These are phyloP conservation scores for Hydrochoerus hydrochaeris DNA, from an alignment of 2,113 vertebrate genomes.

Conservation along the genomic window DNA sequence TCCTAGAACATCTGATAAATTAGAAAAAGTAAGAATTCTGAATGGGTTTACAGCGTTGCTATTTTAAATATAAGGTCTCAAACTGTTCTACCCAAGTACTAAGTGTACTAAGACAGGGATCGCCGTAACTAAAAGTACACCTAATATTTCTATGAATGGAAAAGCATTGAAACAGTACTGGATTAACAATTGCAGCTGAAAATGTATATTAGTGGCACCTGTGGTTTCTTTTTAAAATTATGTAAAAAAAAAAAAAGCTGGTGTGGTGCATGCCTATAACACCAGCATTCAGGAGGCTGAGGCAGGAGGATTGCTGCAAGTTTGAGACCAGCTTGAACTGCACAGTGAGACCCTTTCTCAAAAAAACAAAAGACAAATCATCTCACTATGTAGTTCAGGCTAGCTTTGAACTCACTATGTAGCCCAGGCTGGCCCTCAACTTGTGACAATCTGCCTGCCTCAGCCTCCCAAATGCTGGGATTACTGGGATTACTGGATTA, in stretches of 20 bases:
- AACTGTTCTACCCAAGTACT: constrained; percentile 42
- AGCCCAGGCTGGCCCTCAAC: too few species aligned
- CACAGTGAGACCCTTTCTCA: too few species aligned
- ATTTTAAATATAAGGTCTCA: constrained; percentile 57
- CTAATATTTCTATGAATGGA: constrained; percentile 60
- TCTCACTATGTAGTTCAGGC: too few species aligned
- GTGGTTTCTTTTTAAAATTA: constrained; percentile 16
- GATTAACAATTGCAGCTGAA: constrained; percentile 11
- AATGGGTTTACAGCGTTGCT: constrained; percentile 9
- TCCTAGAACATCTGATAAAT: background rate
- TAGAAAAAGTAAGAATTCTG: constrained; percentile 8
- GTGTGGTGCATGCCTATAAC: too few species aligned
- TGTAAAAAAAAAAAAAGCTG: background rate
- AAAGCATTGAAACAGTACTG: background rate
- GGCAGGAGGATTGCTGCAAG: too few species aligned
- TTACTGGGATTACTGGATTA: too few species aligned
- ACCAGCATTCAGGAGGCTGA: too few species aligned
- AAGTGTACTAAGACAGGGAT: constrained; percentile 47
- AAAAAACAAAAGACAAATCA: too few species aligned
- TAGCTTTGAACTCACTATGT: too few species aligned
- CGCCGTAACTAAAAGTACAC: background rate
- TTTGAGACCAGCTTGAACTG: too few species aligned
- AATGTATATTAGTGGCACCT: background rate
- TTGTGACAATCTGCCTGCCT: too few species aligned
- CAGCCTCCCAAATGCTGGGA: too few species aligned